These are phyloP conservation scores for Eidolon helvum DNA, from an alignment of 2,113 vertebrate species.

Conservation along the genomic window DNA sequence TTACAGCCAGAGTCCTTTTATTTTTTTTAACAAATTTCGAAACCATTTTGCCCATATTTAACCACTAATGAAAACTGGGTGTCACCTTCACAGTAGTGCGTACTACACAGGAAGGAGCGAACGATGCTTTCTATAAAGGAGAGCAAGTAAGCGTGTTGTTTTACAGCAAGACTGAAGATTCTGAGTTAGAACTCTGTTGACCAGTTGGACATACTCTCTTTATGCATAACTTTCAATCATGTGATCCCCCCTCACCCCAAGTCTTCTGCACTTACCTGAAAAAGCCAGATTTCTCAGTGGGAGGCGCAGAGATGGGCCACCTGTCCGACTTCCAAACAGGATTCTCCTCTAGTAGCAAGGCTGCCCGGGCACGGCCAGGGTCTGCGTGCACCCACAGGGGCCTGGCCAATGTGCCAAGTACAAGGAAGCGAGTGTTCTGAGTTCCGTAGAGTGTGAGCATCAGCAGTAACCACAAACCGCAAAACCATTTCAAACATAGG, in stretches of 20 bases:
- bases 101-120: not conserved
- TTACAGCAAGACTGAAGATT: not conserved
- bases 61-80: not conserved
- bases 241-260: not conserved
- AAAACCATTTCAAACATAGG: slow-evolving; percentile 32
- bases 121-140: not conserved
- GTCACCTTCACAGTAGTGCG: not conserved
- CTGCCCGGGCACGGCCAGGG: not conserved
- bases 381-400: not conserved
- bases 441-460: slow-evolving; percentile 17
- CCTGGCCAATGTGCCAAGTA: not conserved
- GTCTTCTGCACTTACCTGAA: slow-evolving; percentile 47
- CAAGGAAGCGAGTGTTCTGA: slow-evolving; percentile 46
- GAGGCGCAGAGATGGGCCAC: not conserved
- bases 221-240: not conserved
- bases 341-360: not conserved
- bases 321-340: not conserved
- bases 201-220: not conserved
- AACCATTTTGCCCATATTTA: not conserved
- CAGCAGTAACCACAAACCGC: slow-evolving; percentile 65
- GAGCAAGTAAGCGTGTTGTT: not conserved
- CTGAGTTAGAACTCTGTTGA: not conserved
- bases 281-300: not conserved
- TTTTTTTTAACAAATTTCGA: not conserved
- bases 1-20: not conserved